Conservation (phyloP, 1,140 invertebrate genomes). For the Zeugodacus cucurbitae region DNA sequence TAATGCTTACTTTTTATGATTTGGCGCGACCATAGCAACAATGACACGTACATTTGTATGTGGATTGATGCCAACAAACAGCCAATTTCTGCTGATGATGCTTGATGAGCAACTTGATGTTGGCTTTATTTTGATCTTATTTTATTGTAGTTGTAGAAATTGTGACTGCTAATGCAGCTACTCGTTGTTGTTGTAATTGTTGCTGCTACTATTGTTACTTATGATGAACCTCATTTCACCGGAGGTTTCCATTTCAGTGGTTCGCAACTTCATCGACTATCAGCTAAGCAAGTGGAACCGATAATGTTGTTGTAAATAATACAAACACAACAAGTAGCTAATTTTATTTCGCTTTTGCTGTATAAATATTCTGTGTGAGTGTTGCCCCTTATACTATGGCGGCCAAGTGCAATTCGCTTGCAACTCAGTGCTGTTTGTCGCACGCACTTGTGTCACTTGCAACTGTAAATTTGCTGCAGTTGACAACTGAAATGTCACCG, state of each 20-base stretch:
- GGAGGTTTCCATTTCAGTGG: background rate
- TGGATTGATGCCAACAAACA: background rate
- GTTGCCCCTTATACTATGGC: too few species aligned
- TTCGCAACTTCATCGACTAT: background rate
- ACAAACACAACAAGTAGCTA: background rate
- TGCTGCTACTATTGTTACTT: background rate
- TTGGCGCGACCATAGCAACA: background rate
- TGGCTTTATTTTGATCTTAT: background rate
- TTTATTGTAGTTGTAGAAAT: background rate
- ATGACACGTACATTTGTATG: background rate
- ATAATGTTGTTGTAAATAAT: background rate
- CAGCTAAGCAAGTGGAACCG: background rate
- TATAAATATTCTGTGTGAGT: too few species aligned
- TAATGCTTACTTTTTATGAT: background rate
- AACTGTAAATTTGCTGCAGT: background rate
- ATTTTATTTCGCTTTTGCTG: too few species aligned
- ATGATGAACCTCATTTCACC: background rate
- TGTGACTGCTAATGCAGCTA: background rate
- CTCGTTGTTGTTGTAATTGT: background rate
- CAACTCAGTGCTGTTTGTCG: background rate
- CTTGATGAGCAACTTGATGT: background rate
- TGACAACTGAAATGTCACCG: background rate
- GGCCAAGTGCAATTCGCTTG: constrained; percentile 20
- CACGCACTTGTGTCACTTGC: background rate
- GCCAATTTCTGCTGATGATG: background rate